Percentiles rank a stretch among this genome's conserved stretches.
Evolutionary conservation across 2,113 vertebrate species (phyloP).

Genomic region (Pungitius pungitius): DNA sequence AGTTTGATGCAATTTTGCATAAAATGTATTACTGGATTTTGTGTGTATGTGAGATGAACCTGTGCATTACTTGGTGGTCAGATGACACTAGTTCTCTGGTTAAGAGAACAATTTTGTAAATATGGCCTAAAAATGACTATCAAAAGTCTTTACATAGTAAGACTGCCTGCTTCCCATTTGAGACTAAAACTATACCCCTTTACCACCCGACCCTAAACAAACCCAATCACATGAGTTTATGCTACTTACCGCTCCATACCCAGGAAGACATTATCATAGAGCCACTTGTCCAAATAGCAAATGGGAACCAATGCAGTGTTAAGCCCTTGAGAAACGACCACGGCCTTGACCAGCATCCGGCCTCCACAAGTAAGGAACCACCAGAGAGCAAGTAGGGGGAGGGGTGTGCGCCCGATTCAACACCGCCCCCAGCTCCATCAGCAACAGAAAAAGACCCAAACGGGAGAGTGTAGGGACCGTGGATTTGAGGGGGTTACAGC

Average conservation of each 20-base stretch:
- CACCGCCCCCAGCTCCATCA: conserved; percentile 81
- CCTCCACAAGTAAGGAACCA: conserved; percentile 87
- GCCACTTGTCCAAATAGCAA: conserved; percentile 93
- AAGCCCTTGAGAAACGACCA: conserved; percentile 85
- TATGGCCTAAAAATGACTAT: conserved; percentile 1
- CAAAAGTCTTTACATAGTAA: conserved; percentile 31
- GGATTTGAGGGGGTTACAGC: conserved; percentile 81
- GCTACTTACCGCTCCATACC: conserved; percentile 91
- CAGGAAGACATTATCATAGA: conserved; percentile 91
- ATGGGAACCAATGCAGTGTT: conserved; percentile 87
- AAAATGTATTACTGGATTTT: background rate
- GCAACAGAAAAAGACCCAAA: conserved; percentile 86
- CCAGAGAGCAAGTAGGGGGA: conserved; percentile 82
- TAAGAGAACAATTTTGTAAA: background rate
- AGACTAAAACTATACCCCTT: conserved; percentile 59
- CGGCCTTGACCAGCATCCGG: conserved; percentile 84
- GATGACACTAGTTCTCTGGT: background rate
- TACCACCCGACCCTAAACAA: conserved; percentile 74
- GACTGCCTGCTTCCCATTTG: conserved; percentile 31
- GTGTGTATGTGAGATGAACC: conserved; percentile 9
- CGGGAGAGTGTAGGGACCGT: conserved; percentile 77
- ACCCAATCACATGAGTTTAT: conserved; percentile 85
- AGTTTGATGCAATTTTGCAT: background rate
- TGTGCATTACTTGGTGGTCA: conserved; percentile 7
- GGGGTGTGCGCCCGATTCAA: conserved; percentile 78